A percentile compares a stretch with the other conserved stretches of the same genome.
Evolutionary conservation across 2,888 invertebrate genomes (phyloP).

Genomic region (Pyrgus malvae): DNA sequence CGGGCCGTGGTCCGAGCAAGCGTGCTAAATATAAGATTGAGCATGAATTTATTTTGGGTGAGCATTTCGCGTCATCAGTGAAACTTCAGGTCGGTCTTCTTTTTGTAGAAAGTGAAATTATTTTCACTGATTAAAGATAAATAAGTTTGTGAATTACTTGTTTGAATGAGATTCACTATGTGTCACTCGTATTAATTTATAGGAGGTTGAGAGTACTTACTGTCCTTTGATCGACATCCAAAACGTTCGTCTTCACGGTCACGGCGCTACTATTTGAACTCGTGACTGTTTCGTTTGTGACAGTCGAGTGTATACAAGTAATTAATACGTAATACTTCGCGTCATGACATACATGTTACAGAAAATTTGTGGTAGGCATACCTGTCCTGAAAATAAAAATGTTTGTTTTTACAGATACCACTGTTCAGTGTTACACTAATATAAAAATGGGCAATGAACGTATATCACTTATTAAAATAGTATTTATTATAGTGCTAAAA

Average conservation of each 20-base stretch:
- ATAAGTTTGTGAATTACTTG: not conserved
- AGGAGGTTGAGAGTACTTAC: not conserved
- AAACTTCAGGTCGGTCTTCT: constrained; percentile 35
- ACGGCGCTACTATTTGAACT: constrained; percentile 26
- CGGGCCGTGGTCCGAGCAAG: constrained; percentile 66
- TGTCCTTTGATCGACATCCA: constrained; percentile 11
- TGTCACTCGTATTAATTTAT: not conserved
- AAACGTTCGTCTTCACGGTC: constrained; percentile 8
- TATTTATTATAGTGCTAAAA: too few relatives aligned
- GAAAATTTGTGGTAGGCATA: not conserved
- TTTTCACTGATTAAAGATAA: constrained; percentile 1
- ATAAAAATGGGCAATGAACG: too few relatives aligned
- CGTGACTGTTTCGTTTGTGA: constrained; percentile 50
- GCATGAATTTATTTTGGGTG: constrained; percentile 78
- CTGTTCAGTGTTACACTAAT: too few relatives aligned
- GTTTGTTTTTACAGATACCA: too few relatives aligned
- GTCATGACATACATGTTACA: constrained; percentile 2
- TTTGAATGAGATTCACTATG: not conserved
- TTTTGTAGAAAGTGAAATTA: constrained; percentile 39
- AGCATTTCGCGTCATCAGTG: constrained; percentile 76
- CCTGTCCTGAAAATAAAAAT: not conserved
- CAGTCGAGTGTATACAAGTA: constrained; percentile 7
- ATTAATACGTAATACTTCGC: constrained; percentile 23
- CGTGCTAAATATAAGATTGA: constrained; percentile 80
- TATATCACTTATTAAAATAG: too few relatives aligned